Conservation (phyloP, 2,888 invertebrate species). For the Hymenopus coronatus region DNA sequence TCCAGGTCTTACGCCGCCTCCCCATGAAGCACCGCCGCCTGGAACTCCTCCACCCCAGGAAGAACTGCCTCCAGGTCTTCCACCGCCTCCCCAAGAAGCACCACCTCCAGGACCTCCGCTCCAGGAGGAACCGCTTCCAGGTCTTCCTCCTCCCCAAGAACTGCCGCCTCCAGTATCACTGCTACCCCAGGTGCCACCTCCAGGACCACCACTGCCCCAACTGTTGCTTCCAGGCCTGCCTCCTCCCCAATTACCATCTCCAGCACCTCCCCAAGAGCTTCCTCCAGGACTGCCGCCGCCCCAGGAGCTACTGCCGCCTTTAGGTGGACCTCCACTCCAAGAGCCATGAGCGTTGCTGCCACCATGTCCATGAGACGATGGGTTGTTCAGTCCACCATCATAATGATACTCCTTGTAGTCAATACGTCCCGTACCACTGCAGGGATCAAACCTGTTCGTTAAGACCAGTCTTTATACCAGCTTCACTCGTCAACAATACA, state of each 20-base stretch:
- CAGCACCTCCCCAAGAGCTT: too few relatives aligned
- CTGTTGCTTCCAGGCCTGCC: too few relatives aligned
- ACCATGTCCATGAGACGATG: background rate
- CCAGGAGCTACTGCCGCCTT: background rate
- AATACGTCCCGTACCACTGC: conserved; percentile 14
- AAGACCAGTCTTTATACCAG: background rate
- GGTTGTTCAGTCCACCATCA: background rate
- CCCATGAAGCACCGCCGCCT: background rate
- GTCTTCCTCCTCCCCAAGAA: background rate
- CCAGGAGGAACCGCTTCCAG: background rate
- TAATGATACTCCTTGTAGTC: conserved; percentile 28
- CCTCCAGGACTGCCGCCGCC: background rate
- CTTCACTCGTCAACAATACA: background rate
- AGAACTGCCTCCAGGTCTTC: background rate
- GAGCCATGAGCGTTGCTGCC: background rate
- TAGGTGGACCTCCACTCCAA: background rate
- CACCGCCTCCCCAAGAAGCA: background rate
- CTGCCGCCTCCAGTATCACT: background rate
- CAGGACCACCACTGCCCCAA: background rate
- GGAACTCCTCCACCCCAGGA: background rate
- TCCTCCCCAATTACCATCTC: background rate
- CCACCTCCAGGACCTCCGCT: background rate
- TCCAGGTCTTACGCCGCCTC: background rate
- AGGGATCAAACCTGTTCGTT: background rate
- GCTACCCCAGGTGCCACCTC: background rate